Percentiles rank a stretch among this genome's conserved stretches.
Evolutionary conservation across 1,140 invertebrate genomes (phyloP).

Genomic region (Atta texana): DNA sequence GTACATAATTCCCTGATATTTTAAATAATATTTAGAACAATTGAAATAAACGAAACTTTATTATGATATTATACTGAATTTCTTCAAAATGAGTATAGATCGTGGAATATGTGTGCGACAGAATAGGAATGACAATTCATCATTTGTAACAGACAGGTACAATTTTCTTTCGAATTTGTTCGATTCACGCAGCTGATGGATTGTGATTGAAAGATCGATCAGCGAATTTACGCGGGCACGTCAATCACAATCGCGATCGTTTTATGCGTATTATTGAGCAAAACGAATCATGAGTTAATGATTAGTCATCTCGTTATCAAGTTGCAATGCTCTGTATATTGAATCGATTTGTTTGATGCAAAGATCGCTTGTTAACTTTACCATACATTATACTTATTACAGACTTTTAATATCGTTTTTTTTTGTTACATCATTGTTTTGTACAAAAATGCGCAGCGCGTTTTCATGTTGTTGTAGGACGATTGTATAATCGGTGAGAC

Average conservation of each 20-base stretch:
- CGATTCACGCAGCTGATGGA: slow-evolving; percentile 66
- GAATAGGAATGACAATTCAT: slow-evolving; percentile 67
- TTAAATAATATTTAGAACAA: not conserved
- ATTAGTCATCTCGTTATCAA: slow-evolving; percentile 26
- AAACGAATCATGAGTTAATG: slow-evolving; percentile 6
- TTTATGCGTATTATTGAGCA: slow-evolving; percentile 40
- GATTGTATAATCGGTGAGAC: slow-evolving; percentile 33
- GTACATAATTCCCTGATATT: not conserved
- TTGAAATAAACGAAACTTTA: not conserved
- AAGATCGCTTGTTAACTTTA: not conserved
- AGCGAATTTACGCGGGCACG: slow-evolving; percentile 37
- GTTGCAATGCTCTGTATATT: not conserved
- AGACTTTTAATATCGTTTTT: slow-evolving; percentile 3
- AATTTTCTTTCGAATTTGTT: slow-evolving; percentile 74
- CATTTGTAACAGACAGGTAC: slow-evolving; percentile 70
- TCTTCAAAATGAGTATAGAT: slow-evolving; percentile 5
- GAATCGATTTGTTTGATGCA: not conserved
- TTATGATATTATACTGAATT: not conserved
- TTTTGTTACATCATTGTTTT: not conserved
- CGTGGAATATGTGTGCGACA: not conserved
- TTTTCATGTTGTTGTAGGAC: not conserved
- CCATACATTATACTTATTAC: not conserved
- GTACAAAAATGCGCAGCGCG: not conserved
- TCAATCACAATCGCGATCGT: slow-evolving; percentile 35
- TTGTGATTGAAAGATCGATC: slow-evolving; percentile 63